Percentiles rank a stretch among this genome's conserved stretches.
Conservation (phyloP, 2,797 vertebrate species). For the Cynodonichthys magdalenae region DNA sequence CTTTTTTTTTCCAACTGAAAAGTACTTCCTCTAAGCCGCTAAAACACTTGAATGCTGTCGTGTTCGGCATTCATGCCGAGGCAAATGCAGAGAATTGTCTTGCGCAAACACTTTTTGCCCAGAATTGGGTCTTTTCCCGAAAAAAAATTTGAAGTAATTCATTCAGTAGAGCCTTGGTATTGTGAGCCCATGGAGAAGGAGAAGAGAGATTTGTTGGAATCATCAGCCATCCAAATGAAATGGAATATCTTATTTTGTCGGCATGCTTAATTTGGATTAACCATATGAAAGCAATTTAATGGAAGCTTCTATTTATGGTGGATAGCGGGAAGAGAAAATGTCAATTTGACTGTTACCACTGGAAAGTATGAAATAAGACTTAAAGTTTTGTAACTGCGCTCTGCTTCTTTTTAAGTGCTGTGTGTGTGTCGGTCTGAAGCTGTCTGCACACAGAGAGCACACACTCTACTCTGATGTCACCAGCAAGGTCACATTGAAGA, state of each 20-base stretch:
- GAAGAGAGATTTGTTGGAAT: constrained; percentile 72
- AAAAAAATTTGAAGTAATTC: constrained; percentile 62
- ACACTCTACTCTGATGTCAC: constrained; percentile 59
- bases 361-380: constrained; percentile 78
- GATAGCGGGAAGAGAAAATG: constrained; percentile 74
- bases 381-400: constrained; percentile 52
- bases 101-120: constrained; percentile 63
- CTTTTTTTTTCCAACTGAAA: constrained; percentile 70
- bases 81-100: constrained; percentile 72
- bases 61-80: constrained; percentile 68
- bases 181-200: constrained; percentile 51
- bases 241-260: constrained; percentile 77
- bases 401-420: constrained; percentile 39
- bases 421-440: constrained; percentile 32
- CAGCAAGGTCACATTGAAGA: constrained; percentile 73
- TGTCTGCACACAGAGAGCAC: constrained; percentile 25
- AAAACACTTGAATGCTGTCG: constrained; percentile 64
- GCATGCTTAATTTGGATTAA: constrained; percentile 81
- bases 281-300: constrained; percentile 80
- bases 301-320: constrained; percentile 67
- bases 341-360: constrained; percentile 73
- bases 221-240: constrained; percentile 75
- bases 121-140: constrained; percentile 59
- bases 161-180: constrained; percentile 63
- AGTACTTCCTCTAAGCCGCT: constrained; percentile 72